phyloP scores from a whole-genome alignment of 2,888 invertebrate genomes.

The Drosophila cognata region DNA sequence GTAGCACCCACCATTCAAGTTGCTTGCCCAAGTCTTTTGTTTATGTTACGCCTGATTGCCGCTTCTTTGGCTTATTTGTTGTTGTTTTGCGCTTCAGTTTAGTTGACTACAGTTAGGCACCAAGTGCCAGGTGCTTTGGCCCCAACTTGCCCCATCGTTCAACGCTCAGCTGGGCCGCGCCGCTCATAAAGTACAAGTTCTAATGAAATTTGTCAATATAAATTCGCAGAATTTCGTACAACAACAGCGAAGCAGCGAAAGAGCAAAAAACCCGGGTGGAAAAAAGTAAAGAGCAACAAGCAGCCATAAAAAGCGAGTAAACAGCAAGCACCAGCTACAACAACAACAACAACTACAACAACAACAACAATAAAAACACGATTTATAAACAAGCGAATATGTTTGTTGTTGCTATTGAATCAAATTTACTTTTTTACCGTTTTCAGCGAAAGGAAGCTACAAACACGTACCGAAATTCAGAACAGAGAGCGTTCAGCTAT shows the following conservation, averaged over 20 bases:
- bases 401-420: conserved; percentile 61
- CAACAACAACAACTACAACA: conserved; percentile 2
- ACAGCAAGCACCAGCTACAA: conserved; percentile 32
- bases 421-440: conserved; percentile 84
- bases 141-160: background rate
- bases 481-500: conserved; percentile 9
- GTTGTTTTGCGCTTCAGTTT: conserved; percentile 56
- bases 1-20: conserved; percentile 54
- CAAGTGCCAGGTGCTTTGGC: conserved; percentile 26
- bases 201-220: conserved; percentile 81
- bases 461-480: conserved; percentile 34
- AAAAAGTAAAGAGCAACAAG: conserved; percentile 9
- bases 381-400: conserved; percentile 56
- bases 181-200: conserved; percentile 65
- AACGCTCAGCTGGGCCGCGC: conserved; percentile 10
- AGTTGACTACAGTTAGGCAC: conserved; percentile 71
- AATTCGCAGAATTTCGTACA: conserved; percentile 70
- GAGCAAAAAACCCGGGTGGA: background rate
- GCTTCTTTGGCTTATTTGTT: conserved; percentile 21
- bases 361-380: conserved; percentile 21
- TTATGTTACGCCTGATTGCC: conserved; percentile 55
- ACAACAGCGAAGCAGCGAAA: conserved; percentile 44
- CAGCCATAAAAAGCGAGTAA: conserved; percentile 53
- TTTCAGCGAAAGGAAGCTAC: conserved; percentile 83
- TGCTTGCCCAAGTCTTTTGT: conserved; percentile 78